Conservation (phyloP, 2,113 vertebrate species). For the Eubucco bourcierii region DNA sequence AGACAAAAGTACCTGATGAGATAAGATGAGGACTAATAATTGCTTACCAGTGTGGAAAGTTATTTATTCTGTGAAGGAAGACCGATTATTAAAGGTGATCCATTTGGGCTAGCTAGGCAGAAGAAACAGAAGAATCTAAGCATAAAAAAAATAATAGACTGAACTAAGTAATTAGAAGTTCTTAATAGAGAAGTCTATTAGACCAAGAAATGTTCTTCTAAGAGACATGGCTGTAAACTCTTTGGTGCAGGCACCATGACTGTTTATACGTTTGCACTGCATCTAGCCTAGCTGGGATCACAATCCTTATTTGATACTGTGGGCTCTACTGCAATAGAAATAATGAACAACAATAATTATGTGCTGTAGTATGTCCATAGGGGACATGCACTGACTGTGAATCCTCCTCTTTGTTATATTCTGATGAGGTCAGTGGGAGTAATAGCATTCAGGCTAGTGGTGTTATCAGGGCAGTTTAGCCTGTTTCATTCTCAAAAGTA, state of each 20-base stretch:
- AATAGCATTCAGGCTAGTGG: background rate
- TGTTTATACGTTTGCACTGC: conserved; percentile 26
- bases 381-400: fast-evolving
- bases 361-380: background rate
- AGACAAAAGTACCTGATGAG: background rate
- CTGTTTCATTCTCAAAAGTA: background rate
- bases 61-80: background rate
- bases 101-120: background rate
- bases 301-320: conserved; percentile 37
- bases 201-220: background rate
- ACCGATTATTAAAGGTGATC: background rate
- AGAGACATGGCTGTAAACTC: conserved; percentile 32
- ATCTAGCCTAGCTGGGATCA: conserved; percentile 32
- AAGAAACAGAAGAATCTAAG: background rate
- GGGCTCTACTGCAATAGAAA: conserved; percentile 24
- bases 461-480: background rate
- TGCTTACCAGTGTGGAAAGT: background rate
- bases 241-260: conserved; percentile 47
- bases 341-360: conserved; percentile 36
- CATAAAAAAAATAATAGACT: background rate
- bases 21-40: background rate
- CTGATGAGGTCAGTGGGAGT: background rate
- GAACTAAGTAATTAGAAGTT: conserved; percentile 47
- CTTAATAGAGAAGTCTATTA: conserved; percentile 45
- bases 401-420: background rate